Percentiles rank a stretch among this genome's conserved stretches.
Conservation (phyloP, 2,113 vertebrate species). For the Melospiza georgiana region DNA sequence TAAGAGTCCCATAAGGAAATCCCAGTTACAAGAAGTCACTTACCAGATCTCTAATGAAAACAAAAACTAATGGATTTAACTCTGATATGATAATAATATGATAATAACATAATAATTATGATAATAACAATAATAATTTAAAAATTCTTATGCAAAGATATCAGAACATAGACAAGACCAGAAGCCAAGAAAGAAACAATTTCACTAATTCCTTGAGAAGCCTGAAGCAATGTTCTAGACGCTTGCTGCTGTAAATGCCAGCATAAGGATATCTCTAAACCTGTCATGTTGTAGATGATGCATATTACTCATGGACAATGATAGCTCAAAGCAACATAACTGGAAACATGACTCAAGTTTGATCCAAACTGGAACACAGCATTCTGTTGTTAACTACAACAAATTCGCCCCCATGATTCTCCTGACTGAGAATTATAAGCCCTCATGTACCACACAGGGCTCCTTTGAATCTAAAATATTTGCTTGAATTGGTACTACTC, state of each 20-base stretch:
- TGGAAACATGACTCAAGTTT: background rate
- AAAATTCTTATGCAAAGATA: background rate
- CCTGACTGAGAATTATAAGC: background rate
- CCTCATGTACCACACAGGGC: background rate
- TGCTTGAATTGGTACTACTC: background rate
- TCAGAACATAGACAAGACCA: background rate
- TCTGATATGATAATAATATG: background rate
- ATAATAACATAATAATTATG: background rate
- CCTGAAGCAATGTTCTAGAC: background rate
- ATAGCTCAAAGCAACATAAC: background rate
- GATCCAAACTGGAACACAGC: background rate
- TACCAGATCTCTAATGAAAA: background rate
- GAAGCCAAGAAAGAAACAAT: background rate
- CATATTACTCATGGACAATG: background rate
- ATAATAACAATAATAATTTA: no score
- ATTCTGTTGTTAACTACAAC: background rate
- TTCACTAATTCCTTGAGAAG: background rate
- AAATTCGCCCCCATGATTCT: background rate
- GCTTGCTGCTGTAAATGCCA: background rate
- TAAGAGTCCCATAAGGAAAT: background rate
- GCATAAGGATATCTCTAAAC: background rate
- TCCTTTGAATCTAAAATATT: background rate
- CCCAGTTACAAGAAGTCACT: background rate
- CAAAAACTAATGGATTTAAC: background rate
- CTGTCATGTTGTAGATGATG: background rate